A percentile compares a stretch with the other conserved stretches of the same genome.
Evolutionary conservation across 2,888 invertebrate genomes (phyloP).

Genomic region (Eurytoma californica): DNA sequence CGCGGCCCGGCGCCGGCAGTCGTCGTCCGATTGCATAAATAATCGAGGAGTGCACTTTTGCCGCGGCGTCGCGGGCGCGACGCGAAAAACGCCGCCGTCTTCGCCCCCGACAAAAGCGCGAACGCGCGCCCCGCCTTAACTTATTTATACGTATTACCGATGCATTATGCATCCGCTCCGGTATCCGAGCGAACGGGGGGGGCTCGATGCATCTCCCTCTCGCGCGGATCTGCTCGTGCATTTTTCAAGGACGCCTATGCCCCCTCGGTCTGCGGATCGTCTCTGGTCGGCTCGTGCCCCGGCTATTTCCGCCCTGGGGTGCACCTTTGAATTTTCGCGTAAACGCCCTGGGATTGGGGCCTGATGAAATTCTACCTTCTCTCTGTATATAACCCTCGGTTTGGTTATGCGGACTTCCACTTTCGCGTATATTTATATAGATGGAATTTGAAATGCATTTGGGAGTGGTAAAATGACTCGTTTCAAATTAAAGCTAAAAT

Average conservation of each 20-base stretch:
- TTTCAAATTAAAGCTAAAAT: too few species aligned
- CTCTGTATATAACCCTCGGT: too few species aligned
- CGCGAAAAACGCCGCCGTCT: slow-evolving; percentile 9
- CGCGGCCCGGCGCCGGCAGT: background rate
- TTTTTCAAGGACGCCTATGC: slow-evolving; percentile 59
- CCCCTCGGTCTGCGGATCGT: background rate
- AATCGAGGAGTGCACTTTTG: slow-evolving; percentile 43
- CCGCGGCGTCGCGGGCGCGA: slow-evolving; percentile 30
- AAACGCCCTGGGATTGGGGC: background rate
- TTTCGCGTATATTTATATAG: too few species aligned
- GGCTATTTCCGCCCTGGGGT: background rate
- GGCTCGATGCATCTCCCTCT: slow-evolving; percentile 52
- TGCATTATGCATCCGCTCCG: slow-evolving; percentile 63
- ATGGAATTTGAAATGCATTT: too few species aligned
- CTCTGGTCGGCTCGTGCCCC: background rate
- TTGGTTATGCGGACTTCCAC: too few species aligned
- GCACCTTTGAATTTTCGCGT: slow-evolving; percentile 3
- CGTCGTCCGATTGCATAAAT: slow-evolving; percentile 48
- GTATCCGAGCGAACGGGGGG: slow-evolving; percentile 33
- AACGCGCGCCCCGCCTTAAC: slow-evolving; percentile 38
- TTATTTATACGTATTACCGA: slow-evolving; percentile 61
- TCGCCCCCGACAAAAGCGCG: background rate
- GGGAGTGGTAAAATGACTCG: too few species aligned
- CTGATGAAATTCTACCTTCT: too few species aligned
- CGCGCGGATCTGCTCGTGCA: slow-evolving; percentile 55